phyloP scores from a whole-genome alignment of 2,797 vertebrate species.

The Melanotaenia boesemani region DNA sequence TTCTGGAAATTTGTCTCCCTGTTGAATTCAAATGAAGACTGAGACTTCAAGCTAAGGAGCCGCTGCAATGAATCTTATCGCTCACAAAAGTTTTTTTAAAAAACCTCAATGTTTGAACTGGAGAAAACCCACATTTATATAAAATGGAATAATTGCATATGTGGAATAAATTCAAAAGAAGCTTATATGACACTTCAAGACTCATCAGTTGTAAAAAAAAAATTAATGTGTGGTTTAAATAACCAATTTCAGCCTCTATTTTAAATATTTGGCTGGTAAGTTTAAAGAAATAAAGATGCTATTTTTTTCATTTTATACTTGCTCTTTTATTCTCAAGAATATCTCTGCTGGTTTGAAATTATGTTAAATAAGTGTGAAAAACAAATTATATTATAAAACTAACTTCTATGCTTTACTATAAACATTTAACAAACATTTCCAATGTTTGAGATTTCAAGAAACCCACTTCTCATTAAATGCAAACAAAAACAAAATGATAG shows the following conservation, averaged over 20 bases:
- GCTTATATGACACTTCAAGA: neutral
- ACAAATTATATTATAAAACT: slow-evolving; percentile 7
- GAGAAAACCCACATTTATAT: slow-evolving; percentile 31
- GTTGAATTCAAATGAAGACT: slow-evolving; percentile 28
- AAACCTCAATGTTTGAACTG: slow-evolving; percentile 28
- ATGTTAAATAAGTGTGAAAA: neutral
- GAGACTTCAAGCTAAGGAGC: slow-evolving; percentile 22
- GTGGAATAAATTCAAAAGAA: neutral
- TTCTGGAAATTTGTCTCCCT: slow-evolving; percentile 35
- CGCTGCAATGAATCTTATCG: slow-evolving; percentile 22
- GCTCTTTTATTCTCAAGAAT: neutral
- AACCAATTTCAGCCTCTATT: neutral
- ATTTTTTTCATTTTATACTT: neutral
- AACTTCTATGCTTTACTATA: neutral
- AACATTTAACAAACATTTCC: neutral
- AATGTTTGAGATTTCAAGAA: slow-evolving; percentile 1
- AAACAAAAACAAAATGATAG: neutral
- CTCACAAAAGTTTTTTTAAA: slow-evolving; percentile 20
- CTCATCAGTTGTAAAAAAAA: neutral
- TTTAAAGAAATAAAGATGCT: neutral
- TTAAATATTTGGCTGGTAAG: neutral
- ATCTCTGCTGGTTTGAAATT: neutral
- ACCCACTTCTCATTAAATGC: neutral
- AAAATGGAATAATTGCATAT: slow-evolving; percentile 2
- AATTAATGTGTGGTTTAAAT: neutral